Conservation (phyloP, 2,113 vertebrate species). For the Tetrao urogallus region DNA sequence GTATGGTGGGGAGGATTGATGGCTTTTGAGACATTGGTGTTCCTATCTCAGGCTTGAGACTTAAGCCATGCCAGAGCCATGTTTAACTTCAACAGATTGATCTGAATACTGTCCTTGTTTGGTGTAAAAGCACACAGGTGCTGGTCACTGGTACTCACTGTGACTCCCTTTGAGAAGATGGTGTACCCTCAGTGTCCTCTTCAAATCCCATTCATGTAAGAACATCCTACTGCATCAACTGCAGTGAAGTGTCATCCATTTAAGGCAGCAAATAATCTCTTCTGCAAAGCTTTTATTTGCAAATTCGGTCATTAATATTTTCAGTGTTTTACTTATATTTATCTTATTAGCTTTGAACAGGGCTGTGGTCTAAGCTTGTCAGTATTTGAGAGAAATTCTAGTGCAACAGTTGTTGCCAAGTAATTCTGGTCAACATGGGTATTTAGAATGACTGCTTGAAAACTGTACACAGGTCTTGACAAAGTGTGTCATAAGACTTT, state of each 20-base stretch:
- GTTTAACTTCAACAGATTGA: background rate
- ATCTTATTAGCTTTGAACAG: background rate
- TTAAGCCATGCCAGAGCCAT: background rate
- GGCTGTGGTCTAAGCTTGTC: background rate
- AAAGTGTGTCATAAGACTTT: background rate
- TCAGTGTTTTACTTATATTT: background rate
- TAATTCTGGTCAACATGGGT: background rate
- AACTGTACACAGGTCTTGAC: background rate
- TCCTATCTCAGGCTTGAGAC: background rate
- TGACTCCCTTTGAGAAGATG: background rate
- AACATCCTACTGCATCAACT: background rate
- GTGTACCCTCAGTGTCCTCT: background rate
- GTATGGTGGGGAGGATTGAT: background rate
- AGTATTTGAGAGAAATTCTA: constrained; percentile 11
- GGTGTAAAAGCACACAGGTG: background rate
- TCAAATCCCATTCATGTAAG: fast-evolving
- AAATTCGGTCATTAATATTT: background rate
- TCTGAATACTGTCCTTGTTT: background rate
- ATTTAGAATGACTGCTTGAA: background rate
- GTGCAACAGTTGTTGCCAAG: constrained; percentile 21
- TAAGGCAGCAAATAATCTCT: background rate
- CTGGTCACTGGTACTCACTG: background rate
- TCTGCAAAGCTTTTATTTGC: background rate
- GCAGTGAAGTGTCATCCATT: background rate
- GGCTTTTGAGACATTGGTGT: background rate